Percentiles rank a stretch among this genome's conserved stretches.
Evolutionary conservation across 2,797 vertebrate species (phyloP).

Genomic region (Chelmon rostratus): DNA sequence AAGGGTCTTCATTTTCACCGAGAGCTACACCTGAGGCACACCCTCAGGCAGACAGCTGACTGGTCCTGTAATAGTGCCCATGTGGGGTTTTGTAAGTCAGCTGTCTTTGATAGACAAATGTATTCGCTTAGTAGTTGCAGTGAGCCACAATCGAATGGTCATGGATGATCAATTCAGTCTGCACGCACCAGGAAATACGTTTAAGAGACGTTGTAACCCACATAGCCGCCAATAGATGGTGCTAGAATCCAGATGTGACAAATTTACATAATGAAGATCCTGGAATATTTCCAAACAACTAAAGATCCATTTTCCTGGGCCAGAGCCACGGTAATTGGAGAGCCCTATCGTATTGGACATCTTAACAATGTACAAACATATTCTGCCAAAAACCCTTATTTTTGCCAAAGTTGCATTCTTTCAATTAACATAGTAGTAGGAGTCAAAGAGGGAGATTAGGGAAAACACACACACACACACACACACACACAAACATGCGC

Average conservation of each 20-base stretch:
- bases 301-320: not conserved
- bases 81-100: conserved; percentile 41
- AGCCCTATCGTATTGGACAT: not conserved
- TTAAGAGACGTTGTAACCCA: conserved; percentile 8
- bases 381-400: conserved; percentile 7
- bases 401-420: not conserved
- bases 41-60: conserved; percentile 60
- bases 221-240: conserved; percentile 1
- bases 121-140: conserved; percentile 50
- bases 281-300: conserved; percentile 6
- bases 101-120: conserved; percentile 59
- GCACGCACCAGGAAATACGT: not conserved
- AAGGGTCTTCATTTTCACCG: conserved; percentile 50
- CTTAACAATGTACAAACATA: not conserved
- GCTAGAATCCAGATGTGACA: conserved; percentile 8
- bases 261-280: not conserved
- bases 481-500: conserved; percentile 9
- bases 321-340: not conserved
- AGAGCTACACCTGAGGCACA: conserved; percentile 57
- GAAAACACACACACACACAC: conserved; percentile 18
- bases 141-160: conserved; percentile 23
- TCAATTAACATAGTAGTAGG: conserved; percentile 16
- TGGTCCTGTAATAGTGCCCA: conserved; percentile 32
- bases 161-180: conserved; percentile 44
- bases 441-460: conserved; percentile 43